These are phyloP conservation scores for Drosophila dives DNA, from an alignment of 2,888 invertebrate species.

Conservation along the genomic window DNA sequence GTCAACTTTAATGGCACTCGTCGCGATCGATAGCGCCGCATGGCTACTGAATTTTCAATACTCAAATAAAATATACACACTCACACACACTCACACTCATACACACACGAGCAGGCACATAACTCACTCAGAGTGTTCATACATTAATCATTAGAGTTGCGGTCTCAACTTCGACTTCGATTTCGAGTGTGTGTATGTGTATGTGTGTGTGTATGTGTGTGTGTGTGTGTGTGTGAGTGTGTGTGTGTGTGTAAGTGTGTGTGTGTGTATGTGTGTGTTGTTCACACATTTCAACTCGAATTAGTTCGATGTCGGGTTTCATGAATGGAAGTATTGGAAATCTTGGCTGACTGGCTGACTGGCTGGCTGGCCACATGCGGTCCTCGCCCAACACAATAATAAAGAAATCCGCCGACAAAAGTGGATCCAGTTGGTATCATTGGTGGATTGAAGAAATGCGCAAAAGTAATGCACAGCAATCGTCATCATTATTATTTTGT, in stretches of 20 bases:
- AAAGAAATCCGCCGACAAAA: constrained; percentile 75
- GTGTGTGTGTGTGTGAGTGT: constrained; percentile 31
- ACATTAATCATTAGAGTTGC: constrained; percentile 74
- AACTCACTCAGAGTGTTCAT: constrained; percentile 64
- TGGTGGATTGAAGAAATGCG: constrained; percentile 69
- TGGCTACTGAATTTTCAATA: constrained; percentile 70
- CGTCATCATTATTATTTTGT: constrained; percentile 78
- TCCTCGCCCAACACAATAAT: constrained; percentile 61
- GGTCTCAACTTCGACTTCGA: constrained; percentile 22
- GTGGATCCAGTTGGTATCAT: constrained; percentile 49
- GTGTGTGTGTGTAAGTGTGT: background rate
- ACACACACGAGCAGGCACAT: constrained; percentile 14
- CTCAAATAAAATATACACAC: constrained; percentile 18
- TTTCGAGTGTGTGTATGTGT: constrained; percentile 25
- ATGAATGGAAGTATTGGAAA: constrained; percentile 56
- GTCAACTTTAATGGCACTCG: constrained; percentile 80
- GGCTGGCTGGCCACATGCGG: constrained; percentile 60
- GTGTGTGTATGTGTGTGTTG: constrained; percentile 56
- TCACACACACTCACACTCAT: background rate
- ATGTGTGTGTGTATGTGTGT: constrained; percentile 46
- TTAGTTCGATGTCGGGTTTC: constrained; percentile 64
- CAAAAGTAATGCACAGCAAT: constrained; percentile 67
- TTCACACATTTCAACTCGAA: constrained; percentile 78
- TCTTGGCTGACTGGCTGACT: background rate
- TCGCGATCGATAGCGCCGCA: constrained; percentile 71